These are phyloP conservation scores for Myiopsitta monachus DNA, from an alignment of 2,113 vertebrate genomes.

Conservation along the genomic window DNA sequence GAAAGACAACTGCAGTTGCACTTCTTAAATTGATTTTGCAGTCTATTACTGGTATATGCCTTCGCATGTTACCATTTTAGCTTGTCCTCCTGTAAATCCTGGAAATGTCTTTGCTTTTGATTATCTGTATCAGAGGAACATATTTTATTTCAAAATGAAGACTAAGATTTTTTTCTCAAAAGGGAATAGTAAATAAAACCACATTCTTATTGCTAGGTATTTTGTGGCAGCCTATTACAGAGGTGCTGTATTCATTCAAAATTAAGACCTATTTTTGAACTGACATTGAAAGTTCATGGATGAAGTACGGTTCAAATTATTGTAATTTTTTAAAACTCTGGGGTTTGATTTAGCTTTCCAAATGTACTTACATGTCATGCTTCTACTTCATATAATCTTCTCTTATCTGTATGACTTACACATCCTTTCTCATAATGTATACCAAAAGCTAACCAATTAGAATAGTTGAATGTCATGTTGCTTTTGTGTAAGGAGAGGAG, in stretches of 20 bases:
- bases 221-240: neutral
- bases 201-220: slow-evolving; percentile 30
- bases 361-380: neutral
- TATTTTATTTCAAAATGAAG: slow-evolving; percentile 28
- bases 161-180: slow-evolving; percentile 18
- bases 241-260: slow-evolving; percentile 16
- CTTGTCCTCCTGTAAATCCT: slow-evolving; percentile 34
- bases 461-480: neutral
- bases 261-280: slow-evolving; percentile 44
- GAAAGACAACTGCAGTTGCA: slow-evolving; percentile 77
- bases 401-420: neutral
- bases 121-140: neutral
- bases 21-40: slow-evolving; percentile 78
- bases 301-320: neutral
- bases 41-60: slow-evolving; percentile 48
- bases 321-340: neutral
- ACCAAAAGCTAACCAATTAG: neutral
- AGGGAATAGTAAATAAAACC: slow-evolving; percentile 25
- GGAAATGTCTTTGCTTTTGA: slow-evolving; percentile 25
- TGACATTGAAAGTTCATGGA: neutral
- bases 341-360: neutral
- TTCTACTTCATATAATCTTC: neutral
- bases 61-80: slow-evolving; percentile 51
- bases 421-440: neutral
- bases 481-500: neutral